phyloP scores from a whole-genome alignment of 1,140 invertebrate species.

The Drosophila pseudoobscura region DNA sequence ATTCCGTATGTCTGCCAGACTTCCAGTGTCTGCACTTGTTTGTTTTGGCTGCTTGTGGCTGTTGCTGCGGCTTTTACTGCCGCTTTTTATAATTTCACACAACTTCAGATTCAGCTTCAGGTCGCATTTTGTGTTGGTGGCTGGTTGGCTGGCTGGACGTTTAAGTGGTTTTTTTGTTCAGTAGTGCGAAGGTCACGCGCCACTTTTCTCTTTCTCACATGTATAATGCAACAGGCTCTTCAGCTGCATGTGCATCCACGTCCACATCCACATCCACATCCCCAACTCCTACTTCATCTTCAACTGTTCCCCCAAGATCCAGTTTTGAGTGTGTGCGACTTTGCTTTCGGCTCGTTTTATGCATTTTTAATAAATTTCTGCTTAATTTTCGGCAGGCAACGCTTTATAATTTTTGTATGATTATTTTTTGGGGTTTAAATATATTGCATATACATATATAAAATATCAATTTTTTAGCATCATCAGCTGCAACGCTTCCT shows the following conservation, averaged over 20 bases:
- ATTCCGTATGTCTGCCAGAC: conserved; percentile 5
- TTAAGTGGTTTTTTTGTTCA: conserved; percentile 36
- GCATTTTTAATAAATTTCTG: conserved; percentile 76
- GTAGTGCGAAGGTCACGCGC: conserved; percentile 80
- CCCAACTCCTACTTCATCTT: conserved; percentile 9
- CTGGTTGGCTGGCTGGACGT: conserved; percentile 11
- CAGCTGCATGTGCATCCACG: conserved; percentile 12
- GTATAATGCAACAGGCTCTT: conserved; percentile 30
- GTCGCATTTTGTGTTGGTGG: conserved; percentile 7
- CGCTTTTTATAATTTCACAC: conserved; percentile 52
- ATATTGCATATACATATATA: conserved; percentile 52
- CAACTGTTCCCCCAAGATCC: conserved; percentile 54
- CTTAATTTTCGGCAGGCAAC: conserved; percentile 58
- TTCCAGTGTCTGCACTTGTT: conserved; percentile 40
- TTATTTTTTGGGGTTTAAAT: conserved; percentile 28
- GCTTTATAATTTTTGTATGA: conserved; percentile 43
- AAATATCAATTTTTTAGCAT: conserved; percentile 74
- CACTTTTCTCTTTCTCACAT: conserved; percentile 69
- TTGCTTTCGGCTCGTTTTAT: conserved; percentile 49
- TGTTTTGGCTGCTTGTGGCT: conserved; percentile 37
- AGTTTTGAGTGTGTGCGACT: conserved; percentile 47
- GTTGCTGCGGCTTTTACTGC: conserved; percentile 10
- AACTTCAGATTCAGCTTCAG: conserved; percentile 8
- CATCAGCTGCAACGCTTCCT: conserved; percentile 40
- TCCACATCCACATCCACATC: conserved; percentile 27